phyloP scores from a whole-genome alignment of 2,888 invertebrate species.

The Operophtera brumata region DNA sequence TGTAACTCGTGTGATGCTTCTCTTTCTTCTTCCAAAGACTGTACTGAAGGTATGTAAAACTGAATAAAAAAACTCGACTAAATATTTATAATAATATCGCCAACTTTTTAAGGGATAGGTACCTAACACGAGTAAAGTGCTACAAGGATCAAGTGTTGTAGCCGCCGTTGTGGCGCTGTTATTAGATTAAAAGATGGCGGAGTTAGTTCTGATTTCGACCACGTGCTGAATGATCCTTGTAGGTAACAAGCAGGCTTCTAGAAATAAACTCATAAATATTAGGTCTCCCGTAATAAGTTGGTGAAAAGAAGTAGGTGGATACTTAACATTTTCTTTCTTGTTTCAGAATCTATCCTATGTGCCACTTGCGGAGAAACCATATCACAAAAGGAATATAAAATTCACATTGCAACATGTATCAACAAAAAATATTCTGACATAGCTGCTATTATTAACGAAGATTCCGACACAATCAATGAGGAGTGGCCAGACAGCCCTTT shows the following conservation, averaged over 20 bases:
- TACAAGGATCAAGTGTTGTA: too few relatives aligned
- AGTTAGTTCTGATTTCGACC: too few relatives aligned
- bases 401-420: conserved; percentile 11
- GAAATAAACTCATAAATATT: too few relatives aligned
- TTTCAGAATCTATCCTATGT: conserved; percentile 23
- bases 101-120: background rate
- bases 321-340: background rate
- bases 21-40: conserved; percentile 13
- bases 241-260: too few relatives aligned
- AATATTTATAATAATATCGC: background rate
- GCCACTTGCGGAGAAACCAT: conserved; percentile 19
- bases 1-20: conserved; percentile 41
- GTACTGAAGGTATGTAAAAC: conserved; percentile 31
- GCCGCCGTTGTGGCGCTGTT: too few relatives aligned
- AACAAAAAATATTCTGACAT: background rate
- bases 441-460: background rate
- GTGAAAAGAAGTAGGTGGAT: too few relatives aligned
- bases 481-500: conserved; percentile 20
- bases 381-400: background rate
- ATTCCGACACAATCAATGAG: background rate
- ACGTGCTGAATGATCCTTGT: too few relatives aligned
- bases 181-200: too few relatives aligned
- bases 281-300: too few relatives aligned
- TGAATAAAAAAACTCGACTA: background rate
- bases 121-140: background rate